Base-by-base conservation (phyloP, 2,797 vertebrate species). In the Thalassophryne amazonica region DNA sequence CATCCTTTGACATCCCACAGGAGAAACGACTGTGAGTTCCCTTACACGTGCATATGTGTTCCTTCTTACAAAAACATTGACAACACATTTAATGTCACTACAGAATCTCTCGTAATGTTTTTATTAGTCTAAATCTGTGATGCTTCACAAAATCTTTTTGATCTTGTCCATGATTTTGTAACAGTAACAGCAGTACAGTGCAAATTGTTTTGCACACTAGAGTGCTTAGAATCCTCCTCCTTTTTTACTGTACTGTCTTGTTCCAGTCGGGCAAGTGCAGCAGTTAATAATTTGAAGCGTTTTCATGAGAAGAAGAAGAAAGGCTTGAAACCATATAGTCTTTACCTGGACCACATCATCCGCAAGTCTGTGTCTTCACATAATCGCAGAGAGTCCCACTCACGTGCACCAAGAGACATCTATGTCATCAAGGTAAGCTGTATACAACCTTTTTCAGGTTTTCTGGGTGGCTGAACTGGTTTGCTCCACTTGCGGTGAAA, bases 301-400 rank as follows among this genome's bases (percentile, higher is more conserved):
- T 99, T 99, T 79, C 97, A 99, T 0, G 96, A 98, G 84, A 98
- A 95, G 91, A 98, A 99, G 89, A 98, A 96, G 84, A 93, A 91
- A 70, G 96, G 97, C 28, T 88, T 93, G 66, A 98, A 95, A 70
- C 94, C 97, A 14, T 88, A 93, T 68, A 99, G 97, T 73, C 94
- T 99, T 20, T 98, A 99, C 71, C 88, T 99, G 86, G 97, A 98
- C 86, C 95, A 94, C 76, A 97, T 98, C 81, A 87, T 98, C 73
- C 94, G 97, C 84, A 98, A 98, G 83, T 94, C 95, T 1, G 88
- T 90, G 49, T 91, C 93, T 10, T 88, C 90, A 0, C 92, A 93
- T 32, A 93, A 86, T 71, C 93, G 93, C 77, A 91, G 92, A 66
- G 96, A 98, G 83, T 91, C 95, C 0, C 93, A 97, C 83, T 77